Evolutionary conservation across 2,797 vertebrate genomes (phyloP).

Genomic region (Ctenopoma kingsleyae): DNA sequence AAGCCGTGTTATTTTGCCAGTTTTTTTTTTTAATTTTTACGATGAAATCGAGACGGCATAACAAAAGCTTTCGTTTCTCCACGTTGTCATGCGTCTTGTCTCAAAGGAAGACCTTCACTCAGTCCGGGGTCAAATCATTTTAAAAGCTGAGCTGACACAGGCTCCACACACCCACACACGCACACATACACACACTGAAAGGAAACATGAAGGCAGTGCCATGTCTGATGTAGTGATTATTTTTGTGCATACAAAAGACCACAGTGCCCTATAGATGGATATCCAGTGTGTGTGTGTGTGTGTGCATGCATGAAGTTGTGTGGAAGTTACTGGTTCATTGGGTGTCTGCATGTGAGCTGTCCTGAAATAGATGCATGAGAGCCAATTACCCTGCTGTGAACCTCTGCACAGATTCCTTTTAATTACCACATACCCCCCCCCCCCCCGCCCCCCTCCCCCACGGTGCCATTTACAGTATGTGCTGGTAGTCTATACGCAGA

Average conservation of each 20-base stretch:
- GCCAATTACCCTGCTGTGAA: constrained; percentile 67
- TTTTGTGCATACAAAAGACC: constrained; percentile 25
- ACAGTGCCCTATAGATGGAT: constrained; percentile 15
- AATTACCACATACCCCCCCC: constrained; percentile 74
- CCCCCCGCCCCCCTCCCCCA: no score
- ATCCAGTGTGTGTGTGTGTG: constrained; percentile 3
- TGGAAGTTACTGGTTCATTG: constrained; percentile 23
- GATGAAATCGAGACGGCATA: constrained; percentile 7
- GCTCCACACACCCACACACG: constrained; percentile 13
- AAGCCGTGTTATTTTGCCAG: background rate
- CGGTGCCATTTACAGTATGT: constrained; percentile 60
- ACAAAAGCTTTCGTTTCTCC: constrained; percentile 40
- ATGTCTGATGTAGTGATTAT: constrained; percentile 54
- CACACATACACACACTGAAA: background rate
- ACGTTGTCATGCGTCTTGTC: constrained; percentile 40
- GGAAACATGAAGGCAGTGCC: constrained; percentile 32
- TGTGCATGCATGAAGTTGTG: constrained; percentile 12
- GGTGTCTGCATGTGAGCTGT: constrained; percentile 24
- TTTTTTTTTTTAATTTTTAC: background rate
- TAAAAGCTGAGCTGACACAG: constrained; percentile 52
- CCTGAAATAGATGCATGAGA: constrained; percentile 64
- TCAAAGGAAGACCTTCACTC: constrained; percentile 45
- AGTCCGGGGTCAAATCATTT: constrained; percentile 51
- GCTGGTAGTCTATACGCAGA: constrained; percentile 29
- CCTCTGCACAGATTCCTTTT: constrained; percentile 70